phyloP scores from a whole-genome alignment of 2,113 vertebrate genomes.

The Cinclus mexicanus region DNA sequence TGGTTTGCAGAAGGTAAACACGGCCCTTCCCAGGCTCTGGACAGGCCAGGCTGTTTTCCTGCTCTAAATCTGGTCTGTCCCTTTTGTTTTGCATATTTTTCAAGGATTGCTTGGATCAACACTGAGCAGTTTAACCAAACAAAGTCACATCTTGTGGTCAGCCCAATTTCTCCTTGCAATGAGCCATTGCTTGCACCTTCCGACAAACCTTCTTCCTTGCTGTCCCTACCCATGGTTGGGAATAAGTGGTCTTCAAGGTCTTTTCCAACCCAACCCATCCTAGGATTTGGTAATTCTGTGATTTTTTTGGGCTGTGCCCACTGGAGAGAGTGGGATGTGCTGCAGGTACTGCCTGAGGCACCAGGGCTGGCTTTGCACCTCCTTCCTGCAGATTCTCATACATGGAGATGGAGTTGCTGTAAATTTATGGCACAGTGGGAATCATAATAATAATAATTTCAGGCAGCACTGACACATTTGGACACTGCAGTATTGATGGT shows the following conservation, averaged over 20 bases:
- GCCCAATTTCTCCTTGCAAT: background rate
- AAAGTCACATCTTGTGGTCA: background rate
- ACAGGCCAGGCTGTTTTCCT: background rate
- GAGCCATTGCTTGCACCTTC: background rate
- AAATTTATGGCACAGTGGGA: background rate
- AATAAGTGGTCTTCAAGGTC: background rate
- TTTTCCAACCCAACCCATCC: background rate
- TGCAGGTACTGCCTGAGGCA: background rate
- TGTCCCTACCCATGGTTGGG: background rate
- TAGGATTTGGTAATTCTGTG: background rate
- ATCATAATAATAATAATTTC: background rate
- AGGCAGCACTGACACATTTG: fast-evolving
- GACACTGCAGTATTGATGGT: background rate
- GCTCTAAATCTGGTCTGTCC: background rate
- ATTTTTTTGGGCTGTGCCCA: background rate
- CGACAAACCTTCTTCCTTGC: background rate
- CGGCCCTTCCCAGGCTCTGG: background rate
- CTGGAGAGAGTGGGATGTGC: background rate
- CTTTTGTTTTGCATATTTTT: background rate
- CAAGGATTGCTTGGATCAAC: background rate
- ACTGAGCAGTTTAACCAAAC: background rate
- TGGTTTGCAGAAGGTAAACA: slow-evolving; percentile 66
- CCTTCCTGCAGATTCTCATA: background rate
- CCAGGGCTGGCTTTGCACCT: background rate
- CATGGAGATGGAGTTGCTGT: background rate